These are phyloP conservation scores for Harpagus bidentatus DNA, from an alignment of 2,113 vertebrate genomes.

Conservation along the genomic window DNA sequence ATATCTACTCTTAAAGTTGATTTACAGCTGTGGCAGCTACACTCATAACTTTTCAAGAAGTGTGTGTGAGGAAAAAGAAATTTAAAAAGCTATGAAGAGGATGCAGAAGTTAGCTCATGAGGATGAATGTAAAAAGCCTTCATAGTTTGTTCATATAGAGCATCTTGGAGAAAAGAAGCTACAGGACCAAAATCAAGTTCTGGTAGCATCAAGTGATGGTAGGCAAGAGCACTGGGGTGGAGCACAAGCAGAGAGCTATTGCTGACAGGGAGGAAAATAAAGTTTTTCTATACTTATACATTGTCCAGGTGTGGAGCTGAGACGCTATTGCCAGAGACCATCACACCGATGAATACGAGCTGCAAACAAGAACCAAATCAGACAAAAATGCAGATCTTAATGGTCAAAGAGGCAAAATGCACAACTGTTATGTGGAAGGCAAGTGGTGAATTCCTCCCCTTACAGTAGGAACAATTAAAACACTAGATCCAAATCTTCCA, in stretches of 20 bases:
- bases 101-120: not conserved
- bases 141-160: not conserved
- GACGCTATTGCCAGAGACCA: slow-evolving; percentile 76
- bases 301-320: slow-evolving; percentile 80
- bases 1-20: not conserved
- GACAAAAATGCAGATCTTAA: not conserved
- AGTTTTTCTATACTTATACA: slow-evolving; percentile 76
- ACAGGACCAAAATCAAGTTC: not conserved
- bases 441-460: not conserved
- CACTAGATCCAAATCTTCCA: not conserved
- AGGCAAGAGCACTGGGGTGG: not conserved
- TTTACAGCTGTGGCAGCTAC: not conserved
- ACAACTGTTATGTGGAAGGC: not conserved
- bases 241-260: slow-evolving; percentile 12
- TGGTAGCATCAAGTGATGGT: not conserved
- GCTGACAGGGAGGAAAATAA: slow-evolving; percentile 37
- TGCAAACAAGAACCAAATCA: slow-evolving; percentile 71
- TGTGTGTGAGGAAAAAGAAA: not conserved
- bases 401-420: not conserved
- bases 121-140: not conserved
- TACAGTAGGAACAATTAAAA: not conserved
- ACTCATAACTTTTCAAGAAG: not conserved
- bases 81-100: not conserved
- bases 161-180: not conserved
- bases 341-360: slow-evolving; percentile 72